A percentile compares a stretch with the other conserved stretches of the same genome.
Evolutionary conservation across 2,113 vertebrate genomes (phyloP).

Genomic region (Philantomba maxwellii): DNA sequence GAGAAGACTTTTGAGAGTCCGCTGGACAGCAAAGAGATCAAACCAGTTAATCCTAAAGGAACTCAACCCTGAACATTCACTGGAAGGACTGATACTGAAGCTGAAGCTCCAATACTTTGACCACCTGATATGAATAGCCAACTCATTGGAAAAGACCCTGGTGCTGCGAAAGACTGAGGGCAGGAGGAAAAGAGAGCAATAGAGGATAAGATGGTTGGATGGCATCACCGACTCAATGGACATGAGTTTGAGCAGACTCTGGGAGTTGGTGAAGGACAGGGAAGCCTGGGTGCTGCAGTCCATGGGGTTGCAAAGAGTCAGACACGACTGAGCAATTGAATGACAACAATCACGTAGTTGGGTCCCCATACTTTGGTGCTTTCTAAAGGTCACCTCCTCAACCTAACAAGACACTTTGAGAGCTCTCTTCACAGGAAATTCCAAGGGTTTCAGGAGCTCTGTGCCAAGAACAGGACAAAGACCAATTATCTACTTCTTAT

Average conservation of each 20-base stretch:
- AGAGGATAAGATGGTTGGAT: not conserved
- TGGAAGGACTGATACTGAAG: not conserved
- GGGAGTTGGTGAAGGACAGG: not conserved
- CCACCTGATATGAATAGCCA: not conserved
- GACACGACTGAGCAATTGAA: not conserved
- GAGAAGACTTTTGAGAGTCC: not conserved
- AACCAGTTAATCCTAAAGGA: not conserved
- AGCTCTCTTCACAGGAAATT: not conserved
- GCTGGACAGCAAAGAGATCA: not conserved
- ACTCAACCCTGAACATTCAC: not conserved
- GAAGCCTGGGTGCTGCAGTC: not conserved
- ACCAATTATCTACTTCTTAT: not conserved
- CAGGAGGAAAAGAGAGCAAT: not conserved
- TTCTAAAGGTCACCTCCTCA: not conserved
- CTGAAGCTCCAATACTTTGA: not conserved
- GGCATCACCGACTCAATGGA: not conserved
- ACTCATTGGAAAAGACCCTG: not conserved
- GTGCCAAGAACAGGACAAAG: not conserved
- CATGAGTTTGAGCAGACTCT: not conserved
- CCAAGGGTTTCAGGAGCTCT: not conserved
- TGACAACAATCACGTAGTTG: not conserved
- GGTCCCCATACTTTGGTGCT: not conserved
- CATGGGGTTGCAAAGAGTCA: not conserved
- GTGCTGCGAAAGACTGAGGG: not conserved
- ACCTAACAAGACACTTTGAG: not conserved